Conservation (phyloP, 2,797 vertebrate genomes). For the Gobio occitaniae region DNA sequence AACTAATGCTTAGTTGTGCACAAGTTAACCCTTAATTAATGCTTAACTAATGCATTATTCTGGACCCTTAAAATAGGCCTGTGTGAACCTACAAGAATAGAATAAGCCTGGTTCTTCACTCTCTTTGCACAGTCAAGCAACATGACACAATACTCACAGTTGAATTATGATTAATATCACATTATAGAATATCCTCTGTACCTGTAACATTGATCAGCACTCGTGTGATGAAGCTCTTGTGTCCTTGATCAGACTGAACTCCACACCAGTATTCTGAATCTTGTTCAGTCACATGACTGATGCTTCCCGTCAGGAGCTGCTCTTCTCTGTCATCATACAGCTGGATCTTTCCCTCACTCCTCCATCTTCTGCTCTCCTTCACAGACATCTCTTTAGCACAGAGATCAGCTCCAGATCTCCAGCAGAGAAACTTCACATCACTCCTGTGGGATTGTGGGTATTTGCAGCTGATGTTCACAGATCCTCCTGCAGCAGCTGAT, state of each 20-base stretch:
- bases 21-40: no score
- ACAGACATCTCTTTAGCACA: background rate
- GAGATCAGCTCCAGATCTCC: background rate
- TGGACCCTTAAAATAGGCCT: no score
- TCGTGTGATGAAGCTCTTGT: constrained; percentile 7
- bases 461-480: constrained; percentile 38
- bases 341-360: background rate
- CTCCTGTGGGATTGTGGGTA: constrained; percentile 22
- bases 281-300: constrained; percentile 8
- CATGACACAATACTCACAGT: background rate
- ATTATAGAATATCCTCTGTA: background rate
- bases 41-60: no score
- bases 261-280: constrained; percentile 14
- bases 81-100: background rate
- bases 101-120: background rate
- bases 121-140: background rate
- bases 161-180: background rate
- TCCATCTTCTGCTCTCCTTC: background rate
- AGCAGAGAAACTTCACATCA: constrained; percentile 29
- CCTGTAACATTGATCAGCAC: background rate
- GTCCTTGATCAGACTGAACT: constrained; percentile 2
- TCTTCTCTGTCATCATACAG: constrained; percentile 24
- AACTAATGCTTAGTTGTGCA: no score
- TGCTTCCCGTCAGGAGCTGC: background rate
- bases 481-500: constrained; percentile 2